Percentiles rank a stretch among this genome's conserved stretches.
phyloP scores from a whole-genome alignment of 2,797 vertebrate species.

The Smutsia gigantea region DNA sequence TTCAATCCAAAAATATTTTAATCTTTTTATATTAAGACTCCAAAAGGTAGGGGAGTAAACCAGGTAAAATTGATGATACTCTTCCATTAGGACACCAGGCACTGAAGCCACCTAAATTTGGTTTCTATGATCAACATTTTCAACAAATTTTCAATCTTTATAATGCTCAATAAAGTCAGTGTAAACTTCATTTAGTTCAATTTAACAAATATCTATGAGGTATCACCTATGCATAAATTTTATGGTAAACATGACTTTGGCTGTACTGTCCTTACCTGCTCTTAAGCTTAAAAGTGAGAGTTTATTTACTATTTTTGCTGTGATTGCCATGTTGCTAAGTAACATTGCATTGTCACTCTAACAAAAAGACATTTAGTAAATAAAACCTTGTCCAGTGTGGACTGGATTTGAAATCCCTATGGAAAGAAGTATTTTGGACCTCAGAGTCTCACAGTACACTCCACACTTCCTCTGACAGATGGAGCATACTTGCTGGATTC shows the following conservation, averaged over 20 bases:
- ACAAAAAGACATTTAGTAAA: constrained; percentile 14
- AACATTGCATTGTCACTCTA: not conserved
- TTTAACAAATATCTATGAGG: not conserved
- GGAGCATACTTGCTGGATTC: not conserved
- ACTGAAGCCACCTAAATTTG: not conserved
- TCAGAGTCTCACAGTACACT: not conserved
- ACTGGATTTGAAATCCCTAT: not conserved
- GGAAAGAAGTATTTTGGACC: not conserved
- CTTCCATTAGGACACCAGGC: not conserved
- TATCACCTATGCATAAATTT: not conserved
- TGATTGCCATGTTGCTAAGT: not conserved
- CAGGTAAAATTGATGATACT: not conserved
- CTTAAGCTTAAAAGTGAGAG: not conserved
- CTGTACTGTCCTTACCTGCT: not conserved
- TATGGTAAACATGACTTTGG: constrained; percentile 13
- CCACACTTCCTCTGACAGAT: not conserved
- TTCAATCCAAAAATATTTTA: constrained; percentile 26
- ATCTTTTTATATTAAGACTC: constrained; percentile 16
- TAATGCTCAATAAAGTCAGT: not conserved
- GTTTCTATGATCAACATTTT: constrained; percentile 34
- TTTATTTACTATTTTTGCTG: not conserved
- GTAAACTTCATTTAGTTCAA: not conserved
- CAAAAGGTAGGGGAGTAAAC: not conserved
- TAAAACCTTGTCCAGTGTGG: not conserved
- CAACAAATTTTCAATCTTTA: not conserved